Evolutionary conservation across 2,113 vertebrate genomes (phyloP).

Genomic region (Albula goreensis): DNA sequence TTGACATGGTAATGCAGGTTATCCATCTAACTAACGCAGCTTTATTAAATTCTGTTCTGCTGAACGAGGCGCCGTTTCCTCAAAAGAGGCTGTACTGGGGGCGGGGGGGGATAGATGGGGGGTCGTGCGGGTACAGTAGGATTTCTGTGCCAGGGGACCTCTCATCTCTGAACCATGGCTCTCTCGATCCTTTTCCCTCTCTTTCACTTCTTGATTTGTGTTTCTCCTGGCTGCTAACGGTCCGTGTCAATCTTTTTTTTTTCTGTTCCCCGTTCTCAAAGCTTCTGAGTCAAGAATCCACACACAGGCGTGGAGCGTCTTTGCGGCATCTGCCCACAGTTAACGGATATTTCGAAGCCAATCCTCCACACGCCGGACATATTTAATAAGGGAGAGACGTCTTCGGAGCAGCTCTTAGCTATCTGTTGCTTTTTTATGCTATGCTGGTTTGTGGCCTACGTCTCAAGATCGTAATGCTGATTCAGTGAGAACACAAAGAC

Average conservation of each 20-base stretch:
- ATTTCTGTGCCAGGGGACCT: neutral
- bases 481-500: neutral
- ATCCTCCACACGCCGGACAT: too few species aligned
- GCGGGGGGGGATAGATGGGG: too few species aligned
- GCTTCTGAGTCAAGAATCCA: too few species aligned
- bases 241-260: neutral
- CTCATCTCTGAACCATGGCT: neutral
- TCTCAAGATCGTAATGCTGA: neutral
- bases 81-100: too few species aligned
- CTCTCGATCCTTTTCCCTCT: neutral
- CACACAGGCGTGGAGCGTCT: too few species aligned
- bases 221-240: neutral
- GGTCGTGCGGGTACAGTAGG: neutral
- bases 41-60: slow-evolving; percentile 46
- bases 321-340: too few species aligned
- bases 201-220: neutral
- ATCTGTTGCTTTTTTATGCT: neutral
- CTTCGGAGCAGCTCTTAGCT: too few species aligned
- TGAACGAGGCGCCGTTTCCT: neutral
- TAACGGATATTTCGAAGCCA: too few species aligned
- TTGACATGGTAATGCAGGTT: slow-evolving; percentile 40
- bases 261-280: neutral
- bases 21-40: slow-evolving; percentile 46
- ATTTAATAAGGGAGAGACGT: too few species aligned
- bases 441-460: neutral